Percentiles rank a stretch among this genome's conserved stretches.
Conservation (phyloP, 2,797 vertebrate genomes). For the Ataeniobius toweri region DNA sequence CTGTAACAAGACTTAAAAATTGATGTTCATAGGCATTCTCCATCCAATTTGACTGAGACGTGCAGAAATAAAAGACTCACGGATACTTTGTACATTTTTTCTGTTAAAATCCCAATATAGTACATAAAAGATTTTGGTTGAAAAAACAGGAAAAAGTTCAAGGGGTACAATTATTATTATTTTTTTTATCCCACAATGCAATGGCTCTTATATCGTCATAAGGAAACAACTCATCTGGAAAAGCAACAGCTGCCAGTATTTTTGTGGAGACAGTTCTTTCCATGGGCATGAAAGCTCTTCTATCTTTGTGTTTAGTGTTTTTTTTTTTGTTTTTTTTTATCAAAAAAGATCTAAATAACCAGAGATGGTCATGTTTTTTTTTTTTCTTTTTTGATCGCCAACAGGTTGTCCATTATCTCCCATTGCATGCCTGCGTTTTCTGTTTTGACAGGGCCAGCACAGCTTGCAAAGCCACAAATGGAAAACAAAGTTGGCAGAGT, state of each 20-base stretch:
- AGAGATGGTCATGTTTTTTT: conserved; percentile 36
- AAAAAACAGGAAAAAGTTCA: neutral
- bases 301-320: neutral
- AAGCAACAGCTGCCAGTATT: conserved; percentile 67
- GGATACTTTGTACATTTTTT: neutral
- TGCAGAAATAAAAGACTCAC: neutral
- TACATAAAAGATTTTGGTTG: neutral
- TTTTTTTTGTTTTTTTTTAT: conserved; percentile 10
- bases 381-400: conserved; percentile 33
- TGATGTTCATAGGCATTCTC: neutral
- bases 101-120: neutral
- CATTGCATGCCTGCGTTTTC: conserved; percentile 22
- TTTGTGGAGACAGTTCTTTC: conserved; percentile 59
- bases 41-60: neutral
- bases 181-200: conserved; percentile 36
- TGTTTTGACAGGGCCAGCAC: conserved; percentile 9
- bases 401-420: conserved; percentile 41
- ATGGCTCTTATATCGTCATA: conserved; percentile 60
- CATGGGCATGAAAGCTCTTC: conserved; percentile 43
- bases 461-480: conserved; percentile 43
- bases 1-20: too few species aligned
- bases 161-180: neutral
- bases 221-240: conserved; percentile 72
- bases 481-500: conserved; percentile 63
- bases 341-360: conserved; percentile 28